Evolutionary conservation across 2,113 vertebrate genomes (phyloP), one percentile per base, ranked within the genome.

Genomic region (Oncorhynchus masou): DNA sequence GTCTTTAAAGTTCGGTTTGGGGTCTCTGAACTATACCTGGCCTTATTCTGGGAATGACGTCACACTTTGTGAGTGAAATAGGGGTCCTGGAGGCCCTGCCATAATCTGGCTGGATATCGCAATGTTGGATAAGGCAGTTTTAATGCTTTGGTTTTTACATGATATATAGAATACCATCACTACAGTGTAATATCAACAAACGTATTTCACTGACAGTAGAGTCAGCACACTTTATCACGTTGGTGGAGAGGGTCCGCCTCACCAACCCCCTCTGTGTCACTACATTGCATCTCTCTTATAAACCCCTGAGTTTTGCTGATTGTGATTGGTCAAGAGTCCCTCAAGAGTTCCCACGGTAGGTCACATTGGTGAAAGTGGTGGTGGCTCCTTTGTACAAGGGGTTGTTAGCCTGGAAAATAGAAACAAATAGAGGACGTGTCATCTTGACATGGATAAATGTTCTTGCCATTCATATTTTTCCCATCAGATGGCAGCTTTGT

Each of bases 361-460:
- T 93, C 80, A 99, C 91, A 60, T 99, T 99, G 68, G 95, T 98
- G 90, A 99, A 99, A 65, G 97, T 99, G 12, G 95, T 95, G 0
- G 96, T 98, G 62, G 98, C 97, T 81, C 94, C 95, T 92, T 94
- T 96, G 49, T 96, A 99, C 75, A 99, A 83, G 0, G 98, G 98
- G 74, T 99, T 99, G 90, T 98, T 92, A 34, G 81, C 96, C 98
- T 99, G 88, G 22, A 93, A 90, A 85, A 83, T 85, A 81, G 2
- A 79, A 74, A 39, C 13, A 80, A 24, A 72, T 57, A 64, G 22
- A 54, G 0, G 25, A 1, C 0, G 9, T 49, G 20, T 20, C 39
- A 45, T 45, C 8, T 45, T 45, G 9, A 45, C 49, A 11, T 7
- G n/a, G 20, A 60, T 60, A 6, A 22, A 20, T n/a, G 22, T 20